Conservation (phyloP, 2,888 invertebrate species). For the Prosapia bicincta region DNA sequence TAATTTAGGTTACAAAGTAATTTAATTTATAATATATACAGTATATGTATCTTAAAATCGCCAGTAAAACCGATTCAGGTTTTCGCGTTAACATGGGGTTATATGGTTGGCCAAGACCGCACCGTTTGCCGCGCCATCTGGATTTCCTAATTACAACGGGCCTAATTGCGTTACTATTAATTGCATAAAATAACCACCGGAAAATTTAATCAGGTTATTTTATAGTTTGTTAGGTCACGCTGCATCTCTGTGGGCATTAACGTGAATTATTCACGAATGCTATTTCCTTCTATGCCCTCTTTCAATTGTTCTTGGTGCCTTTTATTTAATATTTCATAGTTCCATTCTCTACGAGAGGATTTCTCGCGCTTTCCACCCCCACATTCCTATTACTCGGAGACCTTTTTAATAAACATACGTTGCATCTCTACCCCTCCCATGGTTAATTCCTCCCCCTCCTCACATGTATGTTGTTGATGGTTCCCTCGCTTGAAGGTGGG, state of each 20-base stretch:
- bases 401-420: constrained; percentile 2
- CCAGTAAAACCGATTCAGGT: too few species aligned
- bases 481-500: not conserved
- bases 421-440: not conserved
- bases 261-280: not conserved
- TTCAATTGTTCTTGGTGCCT: not conserved
- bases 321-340: not conserved
- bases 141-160: too few species aligned
- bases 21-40: too few species aligned
- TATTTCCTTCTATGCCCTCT: not conserved
- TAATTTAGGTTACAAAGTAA: too few species aligned
- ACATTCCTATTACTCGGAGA: not conserved
- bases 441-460: not conserved
- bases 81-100: too few species aligned
- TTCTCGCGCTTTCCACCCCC: not conserved
- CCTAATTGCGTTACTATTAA: too few species aligned
- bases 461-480: not conserved
- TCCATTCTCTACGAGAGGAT: not conserved
- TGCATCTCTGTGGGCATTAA: not conserved
- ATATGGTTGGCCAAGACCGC: too few species aligned
- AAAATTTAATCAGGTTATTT: too few species aligned
- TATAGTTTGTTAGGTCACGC: too few species aligned
- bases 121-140: too few species aligned
- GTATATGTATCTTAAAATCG: too few species aligned
- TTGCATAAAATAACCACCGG: too few species aligned